A percentile compares a stretch with the other conserved stretches of the same genome.
These are phyloP conservation scores for Synanthedon andrenaeformis DNA, from an alignment of 2,888 invertebrate genomes.

Conservation along the genomic window DNA sequence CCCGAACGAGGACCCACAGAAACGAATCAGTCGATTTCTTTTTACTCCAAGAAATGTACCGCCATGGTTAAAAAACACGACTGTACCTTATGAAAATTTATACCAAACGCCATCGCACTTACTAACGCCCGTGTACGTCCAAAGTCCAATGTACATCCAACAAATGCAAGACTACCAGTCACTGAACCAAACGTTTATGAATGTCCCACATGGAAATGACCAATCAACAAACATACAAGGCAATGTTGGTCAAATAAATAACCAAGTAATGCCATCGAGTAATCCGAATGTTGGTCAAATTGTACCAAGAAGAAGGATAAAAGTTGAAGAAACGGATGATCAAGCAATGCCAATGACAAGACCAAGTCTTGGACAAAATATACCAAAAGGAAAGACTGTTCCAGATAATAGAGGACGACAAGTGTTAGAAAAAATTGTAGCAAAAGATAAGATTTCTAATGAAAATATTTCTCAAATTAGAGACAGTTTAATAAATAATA, in stretches of 20 bases:
- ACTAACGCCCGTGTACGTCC: constrained; percentile 33
- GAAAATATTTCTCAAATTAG: too few species aligned
- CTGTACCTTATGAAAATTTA: constrained; percentile 40
- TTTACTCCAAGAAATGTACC: constrained; percentile 54
- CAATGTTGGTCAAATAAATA: constrained; percentile 4
- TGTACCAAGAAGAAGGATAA: background rate
- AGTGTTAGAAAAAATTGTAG: too few species aligned
- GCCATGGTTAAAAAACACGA: constrained; percentile 54
- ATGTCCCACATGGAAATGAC: constrained; percentile 18
- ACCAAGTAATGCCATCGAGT: constrained; percentile 1
- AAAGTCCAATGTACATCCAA: constrained; percentile 43
- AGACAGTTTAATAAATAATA: too few species aligned
- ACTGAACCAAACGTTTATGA: constrained; percentile 31
- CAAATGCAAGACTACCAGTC: constrained; percentile 32
- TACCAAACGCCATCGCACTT: constrained; percentile 42
- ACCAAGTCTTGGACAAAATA: too few species aligned
- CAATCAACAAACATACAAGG: constrained; percentile 15
- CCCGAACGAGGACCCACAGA: constrained; percentile 20
- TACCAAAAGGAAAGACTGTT: too few species aligned
- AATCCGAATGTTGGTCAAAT: constrained; percentile 2
- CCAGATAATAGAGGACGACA: too few species aligned
- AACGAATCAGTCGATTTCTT: background rate
- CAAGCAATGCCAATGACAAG: too few species aligned
- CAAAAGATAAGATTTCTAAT: too few species aligned
- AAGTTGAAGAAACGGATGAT: too few species aligned